Base-by-base conservation (phyloP, 1,140 invertebrate genomes). In the Conus ventricosus region DNA sequence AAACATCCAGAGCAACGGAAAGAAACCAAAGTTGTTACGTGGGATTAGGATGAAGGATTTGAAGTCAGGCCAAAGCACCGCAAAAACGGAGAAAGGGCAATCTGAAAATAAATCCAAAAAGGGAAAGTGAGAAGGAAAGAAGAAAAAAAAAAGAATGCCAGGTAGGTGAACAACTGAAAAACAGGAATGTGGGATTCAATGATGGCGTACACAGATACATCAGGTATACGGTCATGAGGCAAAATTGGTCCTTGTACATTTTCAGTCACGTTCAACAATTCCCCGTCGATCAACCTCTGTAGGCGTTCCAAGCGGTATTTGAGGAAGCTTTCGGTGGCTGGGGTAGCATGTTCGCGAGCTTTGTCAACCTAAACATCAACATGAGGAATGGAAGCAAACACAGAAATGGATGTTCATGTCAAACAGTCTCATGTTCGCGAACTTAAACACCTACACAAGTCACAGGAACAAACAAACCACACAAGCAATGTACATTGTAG, bases 321-420 rank as follows among this genome's bases (percentile, higher is more conserved):
- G 6, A 84, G 17, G 82, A 84, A 84, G 57, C 55, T 55, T 23
- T 84, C 82, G 8, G 82, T 84, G 25, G 82, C 54, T n/a, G 82
- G 82, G 15, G 82, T 84, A 57, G 60, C 82, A 84, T 84, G 5
- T 25, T 84, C 82, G 20, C 57, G 82, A 39, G 25, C 5, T 84
- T 84, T 84, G 54, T 84, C 82, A 63, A 84, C 57, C 82, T 84
- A 84, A 39, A 84, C 55, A 84, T n/a, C 80, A 81, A 81, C 25
- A 67, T 20, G 8, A 85, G n/a, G 7, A 23, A 71, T 71, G 15
- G 20, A 20, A 63, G 60, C 10, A 20, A 71, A 71, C 11, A 71
- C 0, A 60, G 57, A 60, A 15, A 60, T 8, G 57, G 57, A 60
- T 15, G 15, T 60, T 60, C 8, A 60, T 60, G 39, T 39, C n/a